Percentiles rank a stretch among this genome's conserved stretches.
Evolutionary conservation across 64 coral and sea anemone species (phyloP).

Genomic region (Montipora sp.): DNA sequence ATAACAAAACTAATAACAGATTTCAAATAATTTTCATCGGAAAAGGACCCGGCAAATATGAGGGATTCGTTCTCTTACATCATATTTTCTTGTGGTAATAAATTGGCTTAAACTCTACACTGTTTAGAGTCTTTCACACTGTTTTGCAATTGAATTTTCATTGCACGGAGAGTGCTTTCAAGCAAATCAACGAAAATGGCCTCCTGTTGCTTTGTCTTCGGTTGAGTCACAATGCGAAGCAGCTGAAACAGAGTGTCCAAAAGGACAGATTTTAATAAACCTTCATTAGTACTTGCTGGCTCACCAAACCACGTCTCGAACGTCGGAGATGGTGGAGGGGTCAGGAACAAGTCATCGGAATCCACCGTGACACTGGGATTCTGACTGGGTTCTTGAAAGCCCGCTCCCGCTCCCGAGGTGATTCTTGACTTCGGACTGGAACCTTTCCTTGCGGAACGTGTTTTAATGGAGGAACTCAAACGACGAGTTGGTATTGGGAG

Average conservation of each 20-base stretch:
- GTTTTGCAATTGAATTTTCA: conserved; percentile 29
- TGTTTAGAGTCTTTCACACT: not conserved
- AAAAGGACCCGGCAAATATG: too few relatives aligned
- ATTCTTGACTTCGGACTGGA: not conserved
- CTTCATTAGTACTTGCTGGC: not conserved
- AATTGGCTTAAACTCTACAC: too few relatives aligned
- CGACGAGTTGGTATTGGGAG: not conserved
- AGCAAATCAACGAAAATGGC: conserved; percentile 43
- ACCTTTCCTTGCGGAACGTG: too few relatives aligned
- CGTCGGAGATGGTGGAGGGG: conserved; percentile 41
- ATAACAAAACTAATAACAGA: too few relatives aligned
- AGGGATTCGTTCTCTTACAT: too few relatives aligned
- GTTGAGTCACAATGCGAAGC: conserved; percentile 30
- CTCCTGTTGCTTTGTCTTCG: conserved; percentile 32
- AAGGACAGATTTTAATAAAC: conserved; percentile 23
- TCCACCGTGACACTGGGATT: not conserved
- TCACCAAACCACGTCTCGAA: conserved; percentile 38
- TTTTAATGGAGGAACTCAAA: not conserved
- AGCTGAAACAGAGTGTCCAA: conserved; percentile 43
- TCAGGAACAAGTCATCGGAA: conserved; percentile 4
- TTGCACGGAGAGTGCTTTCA: conserved; percentile 17
- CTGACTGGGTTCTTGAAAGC: not conserved
- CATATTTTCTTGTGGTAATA: too few relatives aligned
- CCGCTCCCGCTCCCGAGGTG: too few relatives aligned
- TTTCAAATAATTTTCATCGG: too few relatives aligned